Evolutionary conservation across 1,140 invertebrate genomes (phyloP).

Genomic region (Sycobia sp.): DNA sequence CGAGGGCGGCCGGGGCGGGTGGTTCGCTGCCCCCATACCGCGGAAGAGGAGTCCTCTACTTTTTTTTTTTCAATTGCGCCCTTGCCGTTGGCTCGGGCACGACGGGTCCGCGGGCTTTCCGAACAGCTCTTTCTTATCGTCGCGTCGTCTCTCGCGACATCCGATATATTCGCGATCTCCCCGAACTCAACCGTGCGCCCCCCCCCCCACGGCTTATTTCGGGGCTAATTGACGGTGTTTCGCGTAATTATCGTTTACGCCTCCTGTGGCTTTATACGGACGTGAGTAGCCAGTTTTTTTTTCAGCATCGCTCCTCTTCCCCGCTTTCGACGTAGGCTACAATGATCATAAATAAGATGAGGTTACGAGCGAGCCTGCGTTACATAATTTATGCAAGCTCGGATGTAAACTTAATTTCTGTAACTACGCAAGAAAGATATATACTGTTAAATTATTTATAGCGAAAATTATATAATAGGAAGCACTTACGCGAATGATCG

Average conservation of each 20-base stretch:
- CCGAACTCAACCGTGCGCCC: too few relatives aligned
- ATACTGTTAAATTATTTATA: neutral
- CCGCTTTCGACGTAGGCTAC: neutral
- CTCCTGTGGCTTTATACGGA: neutral
- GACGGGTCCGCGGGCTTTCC: too few relatives aligned
- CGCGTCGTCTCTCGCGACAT: too few relatives aligned
- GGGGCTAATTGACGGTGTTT: too few relatives aligned
- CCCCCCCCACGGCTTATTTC: too few relatives aligned
- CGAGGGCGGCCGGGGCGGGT: too few relatives aligned
- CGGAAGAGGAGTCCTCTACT: neutral
- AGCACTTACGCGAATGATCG: too few relatives aligned
- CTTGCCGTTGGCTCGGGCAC: too few relatives aligned
- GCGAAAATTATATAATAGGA: too few relatives aligned
- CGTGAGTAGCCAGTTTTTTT: neutral
- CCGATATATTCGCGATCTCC: too few relatives aligned
- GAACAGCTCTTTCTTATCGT: too few relatives aligned
- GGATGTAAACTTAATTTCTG: neutral
- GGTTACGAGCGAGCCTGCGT: neutral
- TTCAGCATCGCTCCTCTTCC: neutral
- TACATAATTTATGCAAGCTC: conserved; percentile 9
- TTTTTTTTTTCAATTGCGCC: neutral
- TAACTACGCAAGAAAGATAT: neutral
- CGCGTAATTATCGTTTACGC: neutral
- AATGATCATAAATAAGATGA: conserved; percentile 13
- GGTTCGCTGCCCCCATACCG: neutral